Evolutionary conservation across 1,140 invertebrate genomes (phyloP), one percentile per base, ranked within the genome.

Genomic region (Bradysia coprophila): DNA sequence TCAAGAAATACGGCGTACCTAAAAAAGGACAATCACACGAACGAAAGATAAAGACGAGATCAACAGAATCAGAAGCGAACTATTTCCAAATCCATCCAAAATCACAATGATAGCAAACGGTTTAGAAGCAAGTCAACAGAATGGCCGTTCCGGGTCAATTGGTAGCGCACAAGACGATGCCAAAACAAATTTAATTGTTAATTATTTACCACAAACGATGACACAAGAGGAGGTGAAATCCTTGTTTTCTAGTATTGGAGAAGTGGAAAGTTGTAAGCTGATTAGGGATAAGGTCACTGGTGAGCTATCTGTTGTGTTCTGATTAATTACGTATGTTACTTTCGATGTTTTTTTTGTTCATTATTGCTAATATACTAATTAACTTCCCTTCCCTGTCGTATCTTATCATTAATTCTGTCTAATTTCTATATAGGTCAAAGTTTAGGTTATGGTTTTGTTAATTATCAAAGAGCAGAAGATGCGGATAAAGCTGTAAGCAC

Each of bases 121-220:
- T 15, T 40, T 44, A 28, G 43, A 44, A 16, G 18, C 21, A 10
- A 11, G 9, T 5, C 38, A 44, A 20, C 62, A 64, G 62, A 67
- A 67, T 64, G 65, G 65, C 52, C 64, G 64, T 58, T 64, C 65
- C 50, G 52, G 63, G 44, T 63, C 64, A 45, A 62, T 62, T 43
- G 55, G 59, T 49, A 61, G 38, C 15, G 38, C 36, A 11, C 38
- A 66, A 48, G 62, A 64, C 49, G 65, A 68, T 49, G 65, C 63
- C 15, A 68, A 68, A 50, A 78, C 75, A 34, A 88, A 88, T 63
- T 67, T 88, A 45, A 88, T 88, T 52, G 81, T 88, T 43, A 88
- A 88, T 57, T 88, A 88, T 65, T 66, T 88, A 48, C 84, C 84
- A 34, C 84, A 87, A 66, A 82, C 76, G 24, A 88, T 88, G 83